phyloP scores from a whole-genome alignment of 2,888 invertebrate genomes.

The Carterocephalus palaemon region DNA sequence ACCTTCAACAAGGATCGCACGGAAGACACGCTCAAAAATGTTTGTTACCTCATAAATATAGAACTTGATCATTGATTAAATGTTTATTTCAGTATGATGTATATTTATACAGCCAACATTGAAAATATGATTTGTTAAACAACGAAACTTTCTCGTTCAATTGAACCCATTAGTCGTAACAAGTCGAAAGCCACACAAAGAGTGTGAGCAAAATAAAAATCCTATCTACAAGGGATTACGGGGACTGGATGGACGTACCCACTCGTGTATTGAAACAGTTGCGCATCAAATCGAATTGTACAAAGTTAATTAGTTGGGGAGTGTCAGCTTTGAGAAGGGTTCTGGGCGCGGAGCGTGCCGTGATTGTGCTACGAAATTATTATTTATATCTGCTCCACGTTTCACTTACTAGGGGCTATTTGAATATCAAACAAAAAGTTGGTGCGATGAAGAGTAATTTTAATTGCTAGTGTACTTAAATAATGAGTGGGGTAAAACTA shows the following conservation, averaged over 20 bases:
- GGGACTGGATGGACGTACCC: slow-evolving; percentile 46
- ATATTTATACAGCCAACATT: too few species aligned
- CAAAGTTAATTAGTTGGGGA: slow-evolving; percentile 60
- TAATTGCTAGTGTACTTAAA: too few species aligned
- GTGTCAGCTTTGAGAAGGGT: slow-evolving; percentile 59
- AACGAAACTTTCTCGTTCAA: background rate
- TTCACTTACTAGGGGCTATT: slow-evolving; percentile 17
- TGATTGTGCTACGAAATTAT: slow-evolving; percentile 46
- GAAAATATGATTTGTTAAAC: slow-evolving; percentile 25
- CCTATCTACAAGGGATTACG: slow-evolving; percentile 1
- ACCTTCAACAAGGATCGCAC: too few species aligned
- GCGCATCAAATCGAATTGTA: slow-evolving; percentile 60
- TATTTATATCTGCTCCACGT: slow-evolving; percentile 34
- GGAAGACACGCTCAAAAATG: too few species aligned
- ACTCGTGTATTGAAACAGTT: slow-evolving; percentile 60
- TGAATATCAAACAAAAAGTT: slow-evolving; percentile 6
- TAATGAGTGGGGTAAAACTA: too few species aligned
- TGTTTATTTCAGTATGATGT: too few species aligned
- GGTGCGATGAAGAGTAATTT: slow-evolving; percentile 8
- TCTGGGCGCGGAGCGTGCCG: slow-evolving; percentile 29
- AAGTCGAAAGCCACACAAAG: background rate
- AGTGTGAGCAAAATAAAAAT: background rate
- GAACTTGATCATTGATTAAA: too few species aligned
- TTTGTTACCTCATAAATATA: too few species aligned
- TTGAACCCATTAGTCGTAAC: slow-evolving; percentile 1